Evolutionary conservation across 2,113 vertebrate genomes (phyloP), one percentile per base, ranked within the genome.

Genomic region (Ptilorrhoa leucosticta): DNA sequence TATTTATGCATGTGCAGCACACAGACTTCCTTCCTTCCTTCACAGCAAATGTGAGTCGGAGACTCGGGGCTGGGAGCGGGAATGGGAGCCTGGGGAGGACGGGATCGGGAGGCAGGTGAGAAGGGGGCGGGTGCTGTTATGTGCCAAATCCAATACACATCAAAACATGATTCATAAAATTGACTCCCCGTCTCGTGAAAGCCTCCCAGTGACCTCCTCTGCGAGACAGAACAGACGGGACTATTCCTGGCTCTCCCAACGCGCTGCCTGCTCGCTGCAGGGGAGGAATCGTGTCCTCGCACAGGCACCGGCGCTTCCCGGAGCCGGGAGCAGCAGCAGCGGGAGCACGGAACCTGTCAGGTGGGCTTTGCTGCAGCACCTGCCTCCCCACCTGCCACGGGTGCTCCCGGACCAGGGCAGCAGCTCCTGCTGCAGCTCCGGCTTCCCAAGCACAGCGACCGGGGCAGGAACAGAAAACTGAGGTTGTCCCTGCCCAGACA

Each of bases 1-100:
- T 97, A 98, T 98, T 98, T 91, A 98, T 97, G 95, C 80, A 24
- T 39, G 75, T 76, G 64, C 76, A 35, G 87, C 92, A 48, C 93
- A 51, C 12, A 90, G 94, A 50, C 65, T 95, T 61, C 94, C 75
- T 85, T 4, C 57, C 61, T 26, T 1, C 19, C 86, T 91, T 79
- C 57, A 45, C 86, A n/a, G 92, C 51, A 68, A 88, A 54, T 2
- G n/a, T 2, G 81, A 83, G 65, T 33, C 9, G 4, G 50, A 66
- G 95, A 11, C 56, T 22, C 0, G 14, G 57, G 61, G 27, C 72
- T 50, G 94, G 73, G 68, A 93, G 28, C 4, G 15, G 80, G 93
- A 63, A 50, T 6, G 35, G 57, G 66, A 68, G 51, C 78, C 35
- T 3, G 40, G 91, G 77, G 71, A 54, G 39, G 61, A 13, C 10